Conservation (phyloP, 2,797 vertebrate genomes). For the Peromyscus eremicus region DNA sequence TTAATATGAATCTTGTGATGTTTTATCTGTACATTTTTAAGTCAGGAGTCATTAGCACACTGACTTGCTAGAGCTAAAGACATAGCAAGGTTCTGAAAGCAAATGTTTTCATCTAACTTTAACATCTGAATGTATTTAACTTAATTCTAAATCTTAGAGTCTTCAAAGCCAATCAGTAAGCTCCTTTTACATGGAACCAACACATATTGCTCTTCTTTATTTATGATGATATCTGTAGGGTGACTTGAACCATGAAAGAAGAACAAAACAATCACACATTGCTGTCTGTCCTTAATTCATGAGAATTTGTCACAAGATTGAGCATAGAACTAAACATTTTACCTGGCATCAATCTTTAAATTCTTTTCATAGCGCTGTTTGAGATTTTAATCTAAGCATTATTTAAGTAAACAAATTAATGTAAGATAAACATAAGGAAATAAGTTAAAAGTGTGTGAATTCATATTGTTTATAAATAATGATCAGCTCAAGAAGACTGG, state of each 20-base stretch:
- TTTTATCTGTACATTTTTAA: slow-evolving; percentile 31
- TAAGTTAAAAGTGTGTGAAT: slow-evolving; percentile 5
- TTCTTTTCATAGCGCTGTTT: slow-evolving; percentile 45
- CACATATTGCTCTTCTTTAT: neutral
- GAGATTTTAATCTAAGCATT: slow-evolving; percentile 38
- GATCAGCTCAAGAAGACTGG: slow-evolving; percentile 32
- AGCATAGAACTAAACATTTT: slow-evolving; percentile 43
- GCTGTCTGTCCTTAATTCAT: slow-evolving; percentile 9
- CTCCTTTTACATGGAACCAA: neutral
- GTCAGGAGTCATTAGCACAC: neutral
- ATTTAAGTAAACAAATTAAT: slow-evolving; percentile 68
- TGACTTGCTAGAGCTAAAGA: slow-evolving; percentile 48
- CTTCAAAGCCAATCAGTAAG: neutral
- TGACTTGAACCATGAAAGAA: neutral
- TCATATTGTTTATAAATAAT: slow-evolving; percentile 70
- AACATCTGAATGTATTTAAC: slow-evolving; percentile 52
- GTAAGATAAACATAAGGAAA: slow-evolving; percentile 59
- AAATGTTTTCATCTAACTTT: slow-evolving; percentile 38
- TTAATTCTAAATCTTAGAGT: neutral
- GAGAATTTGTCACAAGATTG: neutral
- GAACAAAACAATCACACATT: neutral
- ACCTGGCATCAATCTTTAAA: slow-evolving; percentile 47
- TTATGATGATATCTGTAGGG: neutral
- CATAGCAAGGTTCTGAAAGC: slow-evolving; percentile 22
- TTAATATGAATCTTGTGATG: neutral